Conservation (phyloP, 2,888 invertebrate genomes). For the Coremacera marginata region DNA sequence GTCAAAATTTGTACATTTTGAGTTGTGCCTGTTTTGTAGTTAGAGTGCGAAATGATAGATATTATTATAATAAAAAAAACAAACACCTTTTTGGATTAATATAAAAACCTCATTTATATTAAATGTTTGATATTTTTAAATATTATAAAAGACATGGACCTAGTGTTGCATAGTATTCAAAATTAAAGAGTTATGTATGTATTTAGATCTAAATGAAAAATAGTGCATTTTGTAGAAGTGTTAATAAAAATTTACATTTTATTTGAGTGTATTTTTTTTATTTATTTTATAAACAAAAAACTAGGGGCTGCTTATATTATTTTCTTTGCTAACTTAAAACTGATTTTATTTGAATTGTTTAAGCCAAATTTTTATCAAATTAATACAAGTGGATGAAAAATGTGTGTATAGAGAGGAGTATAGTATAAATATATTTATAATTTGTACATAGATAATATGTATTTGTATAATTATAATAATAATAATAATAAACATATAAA, state of each 20-base stretch:
- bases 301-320: background rate
- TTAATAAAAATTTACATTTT: conserved; percentile 26
- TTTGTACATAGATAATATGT: conserved; percentile 3
- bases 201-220: conserved; percentile 3
- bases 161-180: conserved; percentile 25
- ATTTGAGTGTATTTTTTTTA: conserved; percentile 11
- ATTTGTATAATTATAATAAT: background rate
- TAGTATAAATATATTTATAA: background rate
- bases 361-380: background rate
- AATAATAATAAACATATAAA: background rate
- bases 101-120: conserved; percentile 27
- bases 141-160: conserved; percentile 27
- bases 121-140: conserved; percentile 17
- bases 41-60: too few relatives aligned
- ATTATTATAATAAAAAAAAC: background rate
- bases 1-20: too few relatives aligned
- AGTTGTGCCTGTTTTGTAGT: too few relatives aligned
- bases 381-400: background rate
- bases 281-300: conserved; percentile 17
- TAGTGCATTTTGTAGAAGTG: conserved; percentile 12
- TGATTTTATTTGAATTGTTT: background rate
- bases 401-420: background rate
- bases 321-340: background rate
- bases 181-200: conserved; percentile 29
- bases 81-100: conserved; percentile 30